Evolutionary conservation across 2,113 vertebrate species (phyloP), one percentile per base, ranked within the genome.

Genomic region (Illadopsis cleaveri): DNA sequence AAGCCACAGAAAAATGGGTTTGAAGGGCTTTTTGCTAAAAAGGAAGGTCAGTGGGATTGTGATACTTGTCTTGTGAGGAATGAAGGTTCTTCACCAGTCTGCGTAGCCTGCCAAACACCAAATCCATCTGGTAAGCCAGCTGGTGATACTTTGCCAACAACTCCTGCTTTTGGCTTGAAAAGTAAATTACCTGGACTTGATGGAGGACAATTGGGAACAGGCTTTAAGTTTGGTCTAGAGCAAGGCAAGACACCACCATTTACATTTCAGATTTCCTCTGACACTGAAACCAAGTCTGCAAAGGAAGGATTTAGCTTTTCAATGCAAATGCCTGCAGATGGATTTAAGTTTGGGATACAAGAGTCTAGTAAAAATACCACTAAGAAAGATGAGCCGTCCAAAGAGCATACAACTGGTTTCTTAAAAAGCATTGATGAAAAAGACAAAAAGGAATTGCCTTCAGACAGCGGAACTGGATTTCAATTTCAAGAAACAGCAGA

Each of bases 321-420:
- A 75, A 96, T 98, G 94, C 97, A 98, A 50, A 28, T 72, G 10
- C 89, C 98, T 91, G 15, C 96, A 72, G 94, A 83, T 47, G 98
- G 98, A 20, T 99, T 99, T 96, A 99, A 99, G 90, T 99, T 99
- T 98, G 99, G 99, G 35, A 98, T 98, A 97, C 97, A 98, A 71
- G 99, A 99, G 5, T 20, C 97, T 31, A 93, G 33, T 87, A 97
- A 98, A 79, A 98, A 97, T 94, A 66, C 75, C 38, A 19, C 78
- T 58, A 97, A 96, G 40, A 86, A 88, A 71, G 95, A 96, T 60
- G 96, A 97, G 23, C 57, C 79, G 21, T 71, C 92, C 40, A 94
- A 97, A 89, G 94, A 97, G 25, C 83, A 70, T 68, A 94, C 98
- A 56, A 97, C 97, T 40, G 98, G 97, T 89, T 94, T 97, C 79